Base-by-base conservation (phyloP, 2,113 vertebrate genomes). In the Hypomesus transpacificus region DNA sequence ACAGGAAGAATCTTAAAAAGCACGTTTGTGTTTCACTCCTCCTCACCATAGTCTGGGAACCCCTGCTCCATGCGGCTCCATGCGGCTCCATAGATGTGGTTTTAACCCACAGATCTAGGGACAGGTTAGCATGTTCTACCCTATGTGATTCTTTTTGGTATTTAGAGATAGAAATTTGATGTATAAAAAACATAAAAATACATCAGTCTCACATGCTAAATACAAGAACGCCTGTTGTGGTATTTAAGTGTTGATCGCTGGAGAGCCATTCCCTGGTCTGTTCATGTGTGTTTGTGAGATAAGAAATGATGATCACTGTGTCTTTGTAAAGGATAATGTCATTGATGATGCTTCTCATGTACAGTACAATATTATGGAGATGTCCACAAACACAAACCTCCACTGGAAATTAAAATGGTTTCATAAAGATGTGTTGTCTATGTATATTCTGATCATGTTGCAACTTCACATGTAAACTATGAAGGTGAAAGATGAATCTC, bases 401-500 rank as follows among this genome's bases (percentile, higher is more conserved):
- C 89, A 83, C 87, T 86, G 89, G 86, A 90, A 92, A 93, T 92
- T 11, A 92, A 92, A 86, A 87, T 87, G 83, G 88, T 90, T 92
- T 92, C 89, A 90, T 85, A 91, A 87, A 84, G 86, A 57, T 71
- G 8, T 64, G 59, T 21, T 50, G 31, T 21, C 28, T 75, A 22
- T n/a, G 58, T 61, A 3, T 66, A 60, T 21, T 8, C 31, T 34
- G 18, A 1, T 1, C 8, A 50, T 57, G 26, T 28, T n/a, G 31
- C 31, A 34, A 34, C 31, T 8, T 46, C 8, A 46, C 1, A 7
- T 46, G 9, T 46, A 46, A 46, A 46, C 39, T 9, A 46, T 46
- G 39, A 46, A 46, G 39, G 9, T 9, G 39, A 46, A 13, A 11
- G 39, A 46, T 6, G 31, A 34, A 18, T 56, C 17, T 56, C n/a